Conservation (phyloP, 1,140 invertebrate genomes). For the Pseudomyrmex dendroicus region DNA sequence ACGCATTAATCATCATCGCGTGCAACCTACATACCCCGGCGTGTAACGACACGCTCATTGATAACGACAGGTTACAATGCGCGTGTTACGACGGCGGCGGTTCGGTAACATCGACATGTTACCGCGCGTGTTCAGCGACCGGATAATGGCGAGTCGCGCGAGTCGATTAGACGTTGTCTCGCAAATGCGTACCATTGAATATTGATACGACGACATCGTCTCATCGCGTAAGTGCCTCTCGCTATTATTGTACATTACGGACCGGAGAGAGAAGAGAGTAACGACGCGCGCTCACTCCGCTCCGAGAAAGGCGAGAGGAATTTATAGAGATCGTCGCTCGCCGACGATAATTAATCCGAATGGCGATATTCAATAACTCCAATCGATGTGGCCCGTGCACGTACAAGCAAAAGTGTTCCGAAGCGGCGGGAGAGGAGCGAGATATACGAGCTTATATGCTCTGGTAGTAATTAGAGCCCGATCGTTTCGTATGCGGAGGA, state of each 20-base stretch:
- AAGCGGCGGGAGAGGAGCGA: conserved; percentile 5
- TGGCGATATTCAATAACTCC: conserved; percentile 57
- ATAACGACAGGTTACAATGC: conserved; percentile 54
- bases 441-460: conserved; percentile 45
- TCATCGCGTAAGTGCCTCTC: not conserved
- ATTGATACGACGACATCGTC: not conserved
- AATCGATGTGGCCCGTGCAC: conserved; percentile 52
- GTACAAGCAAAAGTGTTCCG: conserved; percentile 44
- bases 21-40: conserved; percentile 36
- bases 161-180: conserved; percentile 7
- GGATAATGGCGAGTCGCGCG: conserved; percentile 15
- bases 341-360: conserved; percentile 58
- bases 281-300: not conserved
- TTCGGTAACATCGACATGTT: conserved; percentile 16
- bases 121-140: conserved; percentile 9
- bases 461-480: conserved; percentile 57
- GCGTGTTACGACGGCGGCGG: conserved; percentile 22
- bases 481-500: conserved; percentile 22
- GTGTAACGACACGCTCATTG: conserved; percentile 44
- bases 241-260: not conserved
- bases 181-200: conserved; percentile 15
- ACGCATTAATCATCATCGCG: conserved; percentile 57
- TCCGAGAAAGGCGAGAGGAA: conserved; percentile 39
- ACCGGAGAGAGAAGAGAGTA: not conserved
- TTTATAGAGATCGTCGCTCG: conserved; percentile 23